A percentile compares a stretch with the other conserved stretches of the same genome.
phyloP scores from a whole-genome alignment of 2,888 invertebrate genomes.

The Scaptodrosophila latifasciaeformis region DNA sequence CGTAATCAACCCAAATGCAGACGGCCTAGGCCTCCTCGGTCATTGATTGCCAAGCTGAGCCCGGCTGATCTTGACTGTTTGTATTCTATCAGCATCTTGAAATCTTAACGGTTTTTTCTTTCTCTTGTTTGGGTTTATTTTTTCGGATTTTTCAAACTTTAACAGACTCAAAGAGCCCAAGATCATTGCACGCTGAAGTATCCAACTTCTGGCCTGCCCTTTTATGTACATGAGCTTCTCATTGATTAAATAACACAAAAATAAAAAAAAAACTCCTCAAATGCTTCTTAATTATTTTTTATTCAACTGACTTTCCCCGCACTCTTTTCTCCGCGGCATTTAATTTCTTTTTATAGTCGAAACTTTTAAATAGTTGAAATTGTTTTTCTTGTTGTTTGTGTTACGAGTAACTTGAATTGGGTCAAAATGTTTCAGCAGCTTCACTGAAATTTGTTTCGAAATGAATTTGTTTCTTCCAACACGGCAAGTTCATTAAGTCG shows the following conservation, averaged over 20 bases:
- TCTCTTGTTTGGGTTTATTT: too few species aligned
- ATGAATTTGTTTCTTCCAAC: slow-evolving; percentile 10
- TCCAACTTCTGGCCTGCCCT: slow-evolving; percentile 45
- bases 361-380: slow-evolving; percentile 46
- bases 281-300: slow-evolving; percentile 60
- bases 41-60: too few species aligned
- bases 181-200: slow-evolving; percentile 49
- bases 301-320: too few species aligned
- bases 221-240: slow-evolving; percentile 42
- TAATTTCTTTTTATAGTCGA: slow-evolving; percentile 45
- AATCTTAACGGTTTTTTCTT: slow-evolving; percentile 58
- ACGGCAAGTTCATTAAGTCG: slow-evolving; percentile 48
- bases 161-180: too few species aligned
- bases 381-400: too few species aligned
- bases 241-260: slow-evolving; percentile 58
- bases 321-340: too few species aligned
- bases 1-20: slow-evolving; percentile 58
- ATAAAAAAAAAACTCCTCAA: slow-evolving; percentile 22
- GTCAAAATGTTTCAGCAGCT: slow-evolving; percentile 58
- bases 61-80: too few species aligned
- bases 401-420: slow-evolving; percentile 42
- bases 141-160: too few species aligned
- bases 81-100: slow-evolving; percentile 42
- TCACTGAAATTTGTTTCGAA: slow-evolving; percentile 39
- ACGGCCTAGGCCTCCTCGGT: slow-evolving; percentile 50